A percentile compares a stretch with the other conserved stretches of the same genome.
Conservation (phyloP, 92 coral and sea anemone species). For the Metridium senile region DNA sequence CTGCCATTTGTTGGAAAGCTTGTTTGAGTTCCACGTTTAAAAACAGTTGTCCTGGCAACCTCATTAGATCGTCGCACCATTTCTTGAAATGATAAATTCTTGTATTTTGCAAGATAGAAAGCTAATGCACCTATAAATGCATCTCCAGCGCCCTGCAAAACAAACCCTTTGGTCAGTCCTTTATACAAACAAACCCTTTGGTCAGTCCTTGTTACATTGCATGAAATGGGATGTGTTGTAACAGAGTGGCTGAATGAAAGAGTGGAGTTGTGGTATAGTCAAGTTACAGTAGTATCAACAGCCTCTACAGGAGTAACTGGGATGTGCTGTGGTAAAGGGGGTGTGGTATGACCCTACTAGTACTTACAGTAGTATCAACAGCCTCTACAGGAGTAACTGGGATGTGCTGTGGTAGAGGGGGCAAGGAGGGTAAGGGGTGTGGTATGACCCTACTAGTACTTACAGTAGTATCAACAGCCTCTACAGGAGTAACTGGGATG, state of each 20-base stretch:
- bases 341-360: too few relatives aligned
- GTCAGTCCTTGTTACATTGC: too few relatives aligned
- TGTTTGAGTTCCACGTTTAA: constrained; percentile 89
- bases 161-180: too few relatives aligned
- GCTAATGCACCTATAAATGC: constrained; percentile 99
- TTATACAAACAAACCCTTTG: too few relatives aligned
- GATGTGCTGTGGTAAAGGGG: constrained; percentile 82
- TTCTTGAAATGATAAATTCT: constrained; percentile 88
- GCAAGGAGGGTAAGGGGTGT: too few relatives aligned
- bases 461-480: constrained; percentile 97
- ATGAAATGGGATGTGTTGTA: constrained; percentile 84
- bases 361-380: constrained; percentile 89
- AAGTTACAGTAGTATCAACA: constrained; percentile 89
- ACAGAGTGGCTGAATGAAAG: too few relatives aligned
- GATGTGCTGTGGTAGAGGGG: constrained; percentile 82
- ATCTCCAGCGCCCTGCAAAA: constrained; percentile 97
- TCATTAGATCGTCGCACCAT: constrained; percentile 92
- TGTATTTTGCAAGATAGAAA: constrained; percentile 87
- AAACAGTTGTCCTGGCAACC: constrained; percentile 86
- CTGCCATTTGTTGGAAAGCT: constrained; percentile 82
- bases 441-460: too few relatives aligned
- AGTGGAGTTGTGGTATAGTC: too few relatives aligned
- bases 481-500: constrained; percentile 86
- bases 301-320: constrained; percentile 88
- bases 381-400: constrained; percentile 88